These are phyloP conservation scores for Atethmia centrago DNA, from an alignment of 2,888 invertebrate species.

Conservation along the genomic window DNA sequence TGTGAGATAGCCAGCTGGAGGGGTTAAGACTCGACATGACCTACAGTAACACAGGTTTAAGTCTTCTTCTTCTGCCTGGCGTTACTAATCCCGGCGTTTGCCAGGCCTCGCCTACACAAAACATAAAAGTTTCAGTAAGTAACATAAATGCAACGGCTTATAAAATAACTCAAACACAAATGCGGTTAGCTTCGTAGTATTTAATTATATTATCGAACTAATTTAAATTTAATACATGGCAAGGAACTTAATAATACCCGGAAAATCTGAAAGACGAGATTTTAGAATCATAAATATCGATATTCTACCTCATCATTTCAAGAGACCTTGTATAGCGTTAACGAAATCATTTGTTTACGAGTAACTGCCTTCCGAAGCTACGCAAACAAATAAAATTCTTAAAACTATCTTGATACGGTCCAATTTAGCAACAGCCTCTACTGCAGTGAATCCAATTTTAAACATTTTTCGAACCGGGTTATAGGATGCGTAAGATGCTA, in stretches of 20 bases:
- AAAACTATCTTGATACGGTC: conserved; percentile 9
- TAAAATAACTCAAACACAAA: conserved; percentile 46
- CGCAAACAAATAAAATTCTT: conserved; percentile 22
- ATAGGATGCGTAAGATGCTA: conserved; percentile 18
- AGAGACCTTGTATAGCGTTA: conserved; percentile 26
- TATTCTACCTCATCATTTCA: not conserved
- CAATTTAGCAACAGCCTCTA: conserved; percentile 26
- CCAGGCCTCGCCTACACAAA: conserved; percentile 59
- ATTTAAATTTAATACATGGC: conserved; percentile 9
- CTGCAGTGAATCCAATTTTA: conserved; percentile 22
- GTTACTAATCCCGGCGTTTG: conserved; percentile 61
- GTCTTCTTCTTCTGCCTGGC: conserved; percentile 61
- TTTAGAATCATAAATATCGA: conserved; percentile 2
- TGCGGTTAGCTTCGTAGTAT: conserved; percentile 47
- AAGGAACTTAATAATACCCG: conserved; percentile 27
- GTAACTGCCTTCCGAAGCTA: not conserved
- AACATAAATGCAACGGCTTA: conserved; percentile 32
- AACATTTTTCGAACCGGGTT: conserved; percentile 25
- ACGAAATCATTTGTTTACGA: conserved; percentile 19
- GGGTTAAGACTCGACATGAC: conserved; percentile 33
- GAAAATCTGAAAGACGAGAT: conserved; percentile 18
- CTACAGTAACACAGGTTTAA: conserved; percentile 41
- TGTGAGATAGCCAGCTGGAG: conserved; percentile 41
- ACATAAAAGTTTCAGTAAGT: conserved; percentile 59
- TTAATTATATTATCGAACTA: conserved; percentile 30